Percentiles rank a stretch among this genome's conserved stretches.
phyloP scores from a whole-genome alignment of 2,888 invertebrate genomes.

The Busseola fusca region DNA sequence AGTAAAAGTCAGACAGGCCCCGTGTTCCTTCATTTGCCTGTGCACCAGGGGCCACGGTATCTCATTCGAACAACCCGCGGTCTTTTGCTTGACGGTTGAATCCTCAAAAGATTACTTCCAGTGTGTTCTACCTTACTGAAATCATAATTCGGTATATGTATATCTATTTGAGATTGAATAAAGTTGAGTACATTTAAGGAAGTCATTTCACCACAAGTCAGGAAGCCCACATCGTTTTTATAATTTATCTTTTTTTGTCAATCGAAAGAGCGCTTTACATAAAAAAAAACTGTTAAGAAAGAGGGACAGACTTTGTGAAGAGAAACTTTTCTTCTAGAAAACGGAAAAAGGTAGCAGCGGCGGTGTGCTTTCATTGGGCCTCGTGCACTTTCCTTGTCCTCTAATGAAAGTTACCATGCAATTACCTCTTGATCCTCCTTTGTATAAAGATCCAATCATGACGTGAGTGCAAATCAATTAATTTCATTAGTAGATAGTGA shows the following conservation, averaged over 20 bases:
- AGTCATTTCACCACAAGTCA: background rate
- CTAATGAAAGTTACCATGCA: slow-evolving; percentile 70
- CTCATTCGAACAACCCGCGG: too few relatives aligned
- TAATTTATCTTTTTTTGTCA: too few relatives aligned
- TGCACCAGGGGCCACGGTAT: too few relatives aligned
- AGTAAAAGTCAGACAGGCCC: too few relatives aligned
- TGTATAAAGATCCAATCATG: slow-evolving; percentile 73
- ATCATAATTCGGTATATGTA: background rate
- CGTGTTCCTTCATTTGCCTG: too few relatives aligned
- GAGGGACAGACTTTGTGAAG: background rate
- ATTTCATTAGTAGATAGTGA: background rate
- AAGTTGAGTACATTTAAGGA: background rate
- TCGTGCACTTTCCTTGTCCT: slow-evolving; percentile 76
- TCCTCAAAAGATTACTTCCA: background rate
- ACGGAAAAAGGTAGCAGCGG: slow-evolving; percentile 62
- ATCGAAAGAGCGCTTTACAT: too few relatives aligned
- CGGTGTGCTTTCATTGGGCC: slow-evolving; percentile 63
- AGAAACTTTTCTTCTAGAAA: slow-evolving; percentile 30
- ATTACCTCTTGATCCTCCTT: slow-evolving; percentile 73
- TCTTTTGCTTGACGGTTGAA: background rate
- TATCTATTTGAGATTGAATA: background rate
- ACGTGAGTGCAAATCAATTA: slow-evolving; percentile 63
- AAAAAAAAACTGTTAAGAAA: background rate
- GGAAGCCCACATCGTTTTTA: background rate
- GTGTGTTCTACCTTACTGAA: background rate